Base-by-base conservation (phyloP, 2,113 vertebrate genomes). In the Litocranius walleri region DNA sequence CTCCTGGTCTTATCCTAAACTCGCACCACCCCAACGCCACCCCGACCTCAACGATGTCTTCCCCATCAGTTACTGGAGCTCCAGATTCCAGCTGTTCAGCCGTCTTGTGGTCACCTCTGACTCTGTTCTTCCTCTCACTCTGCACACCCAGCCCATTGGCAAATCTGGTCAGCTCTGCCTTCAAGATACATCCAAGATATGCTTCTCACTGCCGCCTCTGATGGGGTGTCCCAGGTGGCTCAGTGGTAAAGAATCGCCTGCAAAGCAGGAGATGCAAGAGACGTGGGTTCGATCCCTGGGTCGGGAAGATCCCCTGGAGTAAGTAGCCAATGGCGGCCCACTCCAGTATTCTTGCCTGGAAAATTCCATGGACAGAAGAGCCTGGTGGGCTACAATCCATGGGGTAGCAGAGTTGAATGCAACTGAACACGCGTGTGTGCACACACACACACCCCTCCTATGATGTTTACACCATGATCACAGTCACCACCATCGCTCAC, bases 271-370 rank as follows among this genome's bases (percentile, higher is more conserved):
- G 67, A 71, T 0, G 3, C 16, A 71, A 71, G 67, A 71, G 67
- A 71, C 0, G 0, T 0, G 3, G 19, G n/a, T 71, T 71, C 4
- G 3, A 40, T 71, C n/a, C 10, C 19, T 71, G 67, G 67, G 67
- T 71, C 0, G 1, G 67, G n/a, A 71, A 40, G n/a, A 71, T 71
- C 67, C 67, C 19, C n/a, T 71, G n/a, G n/a, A 71, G 67, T 71
- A 40, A 71, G 67, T 71, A 40, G n/a, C 67, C 10, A 40, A 2
- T 71, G 67, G 67, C 1, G 0, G 67, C 67, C 67, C 19, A 40
- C 19, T 71, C n/a, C n/a, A 40, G 67, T 71, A 71, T 12, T 71
- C 64, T 71, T 71, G 17, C 1, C n/a, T 36, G 64, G n/a, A 36
- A 36, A 36, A 71, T 36, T 71, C 64, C 64, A 67, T 9, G 33